Evolutionary conservation across 2,113 vertebrate species (phyloP), one percentile per base, ranked within the genome.

Genomic region (Pyxicephalus adspersus): DNA sequence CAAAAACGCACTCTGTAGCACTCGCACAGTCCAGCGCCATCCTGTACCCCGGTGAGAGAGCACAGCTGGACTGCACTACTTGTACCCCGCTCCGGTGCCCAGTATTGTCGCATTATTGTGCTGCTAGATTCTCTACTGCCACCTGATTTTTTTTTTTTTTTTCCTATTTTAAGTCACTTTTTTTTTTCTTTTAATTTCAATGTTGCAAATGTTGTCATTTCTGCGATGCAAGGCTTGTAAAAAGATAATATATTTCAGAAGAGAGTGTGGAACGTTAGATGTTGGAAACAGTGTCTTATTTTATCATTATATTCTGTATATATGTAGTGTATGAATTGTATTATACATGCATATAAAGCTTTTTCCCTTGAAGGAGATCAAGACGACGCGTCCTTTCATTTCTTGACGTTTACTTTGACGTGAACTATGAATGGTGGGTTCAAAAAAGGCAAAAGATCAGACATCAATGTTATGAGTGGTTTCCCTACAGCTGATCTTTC

Each of bases 171-270:
- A 57, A 57, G 55, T n/a, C 57, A 22, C 57, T 58, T 52, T 13
- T 45, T 38, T 38, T 64, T 50, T 52, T 26, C 15, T 71, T 51
- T 54, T 25, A n/a, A 57, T 72, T 0, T 72, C 57, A 13, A 23
- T 22, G 26, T 25, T 29, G 68, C 52, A 72, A 57, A 52, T 57
- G 45, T 72, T 54, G 26, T 7, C 26, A 2, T 70, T 70, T 45
- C 15, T 17, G 18, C 20, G 68, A 29, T n/a, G 2, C 4, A 17
- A 70, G 25, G 51, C 68, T 29, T 72, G 19, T 57, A 72, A 72
- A 52, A 57, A 57, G 23, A 66, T 77, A 77, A 77, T 77, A 54
- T 77, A 77, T 77, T 77, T 29, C 75, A 34, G 28, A 50, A 66
- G 7, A 8, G 50, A 50, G 55, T 55, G 75, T 76, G 23, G 5